These are phyloP conservation scores for Epizoanthus illoricatus DNA, from an alignment of 92 coral and sea anemone species.

Conservation along the genomic window DNA sequence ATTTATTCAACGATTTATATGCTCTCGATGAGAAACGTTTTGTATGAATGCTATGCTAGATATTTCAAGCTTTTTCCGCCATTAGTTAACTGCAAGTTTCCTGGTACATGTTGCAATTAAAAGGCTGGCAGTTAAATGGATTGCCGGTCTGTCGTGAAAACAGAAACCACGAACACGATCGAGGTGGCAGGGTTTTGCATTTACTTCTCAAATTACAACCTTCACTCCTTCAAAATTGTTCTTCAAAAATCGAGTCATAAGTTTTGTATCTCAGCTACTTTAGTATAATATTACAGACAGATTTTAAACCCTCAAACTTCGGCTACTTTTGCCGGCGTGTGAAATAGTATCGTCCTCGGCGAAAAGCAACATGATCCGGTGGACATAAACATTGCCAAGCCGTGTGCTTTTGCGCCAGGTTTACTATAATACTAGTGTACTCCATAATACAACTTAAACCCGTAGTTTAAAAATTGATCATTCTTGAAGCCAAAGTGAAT, in stretches of 20 bases:
- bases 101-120: not conserved
- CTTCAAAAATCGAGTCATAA: not conserved
- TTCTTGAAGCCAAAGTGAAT: not conserved
- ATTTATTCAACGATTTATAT: slow-evolving; percentile 11
- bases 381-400: not conserved
- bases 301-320: too few species aligned
- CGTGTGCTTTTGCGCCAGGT: not conserved
- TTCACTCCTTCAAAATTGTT: slow-evolving; percentile 12
- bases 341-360: too few species aligned
- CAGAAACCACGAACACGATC: slow-evolving; percentile 8
- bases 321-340: too few species aligned
- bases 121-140: slow-evolving; percentile 3
- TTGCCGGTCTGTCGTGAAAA: not conserved
- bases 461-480: slow-evolving; percentile 24
- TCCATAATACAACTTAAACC: slow-evolving; percentile 9
- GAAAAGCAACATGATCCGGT: too few species aligned
- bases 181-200: not conserved
- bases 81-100: not conserved
- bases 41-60: slow-evolving; percentile 18
- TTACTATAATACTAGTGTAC: not conserved
- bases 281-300: too few species aligned
- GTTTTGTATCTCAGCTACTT: not conserved
- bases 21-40: slow-evolving; percentile 19
- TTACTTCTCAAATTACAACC: not conserved
- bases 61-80: not conserved